Evolutionary conservation across 1,140 invertebrate species (phyloP), one percentile per base, ranked within the genome.

Genomic region (Lasaia peninsularis): DNA sequence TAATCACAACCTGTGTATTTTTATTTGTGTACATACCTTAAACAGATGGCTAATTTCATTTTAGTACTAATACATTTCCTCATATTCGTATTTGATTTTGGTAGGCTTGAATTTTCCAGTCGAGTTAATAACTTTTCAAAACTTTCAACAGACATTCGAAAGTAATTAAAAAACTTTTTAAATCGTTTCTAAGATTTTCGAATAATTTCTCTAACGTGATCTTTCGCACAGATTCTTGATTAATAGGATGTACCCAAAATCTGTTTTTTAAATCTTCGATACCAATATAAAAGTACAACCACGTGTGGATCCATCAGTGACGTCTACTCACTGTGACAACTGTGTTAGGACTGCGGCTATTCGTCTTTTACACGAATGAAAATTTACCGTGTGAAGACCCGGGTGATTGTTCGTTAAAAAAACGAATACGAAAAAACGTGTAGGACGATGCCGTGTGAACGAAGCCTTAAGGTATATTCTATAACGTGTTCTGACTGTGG

Each of bases 231-330:
- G 67, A 61, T 65, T 65, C 60, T 69, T 63, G 18, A 69, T 64
- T 69, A 40, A 69, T 69, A 62, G 67, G 60, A 69, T 66, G 63
- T 66, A 69, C 67, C 58, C 58, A 63, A 69, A 69, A 63, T 69
- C 55, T 66, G 52, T 54, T 69, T 53, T 57, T 59, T 66, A 56
- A 61, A 56, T n/a, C 61, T 58, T 56, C 67, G 67, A 63, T 65
- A 65, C 60, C 60, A 70, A 63, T 71, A 63, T 63, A 71, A 65
- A 69, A 67, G 62, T 63, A 65, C 60, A 67, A 63, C 65, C 58
- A 70, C 40, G 51, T 62, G 62, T 67, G 65, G 64, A 70, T 67
- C 61, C 62, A 67, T 63, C 67, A 70, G n/a, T 60, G 58, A 60
- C 51, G 40, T 60, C 52, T 60, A 60, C 44, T 35, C 58, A 12